Evolutionary conservation across 2,797 vertebrate genomes (phyloP), one percentile per base, ranked within the genome.

Genomic region (Sebastes itinus): DNA sequence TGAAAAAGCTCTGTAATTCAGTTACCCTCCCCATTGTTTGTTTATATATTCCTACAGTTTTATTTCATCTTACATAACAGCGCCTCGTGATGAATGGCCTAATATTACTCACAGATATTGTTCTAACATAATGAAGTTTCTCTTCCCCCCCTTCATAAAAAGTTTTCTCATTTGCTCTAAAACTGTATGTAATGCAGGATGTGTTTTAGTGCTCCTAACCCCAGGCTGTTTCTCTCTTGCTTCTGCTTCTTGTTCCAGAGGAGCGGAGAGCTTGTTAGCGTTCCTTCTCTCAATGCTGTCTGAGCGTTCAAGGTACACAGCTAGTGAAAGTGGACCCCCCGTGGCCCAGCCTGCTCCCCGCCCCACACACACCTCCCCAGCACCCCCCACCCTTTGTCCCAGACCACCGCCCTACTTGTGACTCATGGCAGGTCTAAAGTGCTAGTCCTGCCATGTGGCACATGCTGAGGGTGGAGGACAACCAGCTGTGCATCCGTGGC

Each of bases 261-360:
- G 95, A 93, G 94, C 94, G 4, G 95, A 96, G 89, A 91, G 92
- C 90, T 95, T 96, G 91, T 94, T 96, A 94, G 92, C 92, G 73
- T 94, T 96, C 75, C 92, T 96, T 76, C 95, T 96, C 81, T 91
- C 85, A 87, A 94, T 95, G 90, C 93, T 96, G 81, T 93, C 90
- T 80, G 95, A 95, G 88, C 92, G 82, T 72, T 95, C 95, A 92
- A 96, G 95, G 95, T 96, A 96, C 83, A 90, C 46, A 81, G 81
- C 85, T 75, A 81, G 63, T 92, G 54, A 85, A 84, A 87, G 82
- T 90, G 78, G 81, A 82, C 52, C 87, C 88, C 67, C 81, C 4
- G 27, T 84, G 89, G 89, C 84, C 89, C 87, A 77, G 66, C 86
- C 70, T 85, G 72, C 75, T 72, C 63, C 72, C 80, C 80, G 42